phyloP scores from a whole-genome alignment of 2,888 invertebrate species.

The Cheilosia variabilis region DNA sequence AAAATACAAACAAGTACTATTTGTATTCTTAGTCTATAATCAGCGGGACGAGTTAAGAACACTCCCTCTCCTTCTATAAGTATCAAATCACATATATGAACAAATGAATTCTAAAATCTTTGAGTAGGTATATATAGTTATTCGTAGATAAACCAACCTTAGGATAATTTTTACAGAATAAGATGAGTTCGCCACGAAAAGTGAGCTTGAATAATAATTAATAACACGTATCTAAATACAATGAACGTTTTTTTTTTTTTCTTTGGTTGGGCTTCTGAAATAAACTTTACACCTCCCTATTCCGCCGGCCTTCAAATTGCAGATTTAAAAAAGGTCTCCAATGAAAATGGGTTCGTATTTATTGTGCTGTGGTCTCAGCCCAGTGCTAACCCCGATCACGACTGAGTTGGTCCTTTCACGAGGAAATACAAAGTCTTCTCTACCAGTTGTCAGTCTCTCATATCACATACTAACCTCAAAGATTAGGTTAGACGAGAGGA shows the following conservation, averaged over 20 bases:
- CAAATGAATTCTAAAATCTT: conserved; percentile 39
- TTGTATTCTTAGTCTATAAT: conserved; percentile 42
- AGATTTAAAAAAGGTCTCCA: no score
- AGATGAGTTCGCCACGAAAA: conserved; percentile 32
- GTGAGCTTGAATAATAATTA: conserved; percentile 20
- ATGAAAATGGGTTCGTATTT: no score
- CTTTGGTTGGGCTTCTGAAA: no score
- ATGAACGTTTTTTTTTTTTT: not conserved
- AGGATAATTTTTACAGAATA: conserved; percentile 48
- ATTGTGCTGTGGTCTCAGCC: no score
- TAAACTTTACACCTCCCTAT: no score
- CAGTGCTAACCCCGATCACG: no score
- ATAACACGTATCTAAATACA: conserved; percentile 27
- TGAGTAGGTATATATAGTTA: conserved; percentile 14
- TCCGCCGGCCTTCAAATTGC: no score
- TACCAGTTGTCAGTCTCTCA: no score
- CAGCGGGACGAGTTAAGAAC: not conserved
- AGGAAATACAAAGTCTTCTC: no score
- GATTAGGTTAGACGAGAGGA: no score
- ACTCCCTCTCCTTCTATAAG: conserved; percentile 23
- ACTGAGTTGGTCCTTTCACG: no score
- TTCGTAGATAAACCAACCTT: conserved; percentile 16
- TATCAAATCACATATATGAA: conserved; percentile 13
- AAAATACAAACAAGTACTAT: conserved; percentile 35
- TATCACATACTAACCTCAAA: no score